A percentile compares a stretch with the other conserved stretches of the same genome.
Conservation (phyloP, 1,140 invertebrate genomes). For the Orussus abietinus region DNA sequence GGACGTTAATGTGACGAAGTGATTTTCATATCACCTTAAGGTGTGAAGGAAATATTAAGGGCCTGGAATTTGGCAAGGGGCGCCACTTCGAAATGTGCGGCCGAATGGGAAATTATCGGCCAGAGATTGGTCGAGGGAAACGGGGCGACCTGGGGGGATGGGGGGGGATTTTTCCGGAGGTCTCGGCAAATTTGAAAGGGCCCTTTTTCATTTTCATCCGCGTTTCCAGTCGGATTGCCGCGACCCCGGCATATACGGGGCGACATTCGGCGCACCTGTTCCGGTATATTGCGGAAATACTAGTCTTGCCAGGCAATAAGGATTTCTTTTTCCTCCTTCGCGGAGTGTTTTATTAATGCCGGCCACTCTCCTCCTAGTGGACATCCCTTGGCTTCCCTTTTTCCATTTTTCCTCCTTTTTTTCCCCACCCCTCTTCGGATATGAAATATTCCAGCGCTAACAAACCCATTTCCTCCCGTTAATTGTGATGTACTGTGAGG, state of each 20-base stretch:
- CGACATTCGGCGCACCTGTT: conserved; percentile 51
- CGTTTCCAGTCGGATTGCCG: background rate
- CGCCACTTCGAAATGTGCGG: no score
- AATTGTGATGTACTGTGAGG: background rate
- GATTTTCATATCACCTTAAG: no score
- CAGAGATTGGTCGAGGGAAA: no score
- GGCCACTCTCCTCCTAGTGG: conserved; percentile 13
- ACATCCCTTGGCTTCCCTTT: conserved; percentile 7
- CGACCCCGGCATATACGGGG: conserved; percentile 8
- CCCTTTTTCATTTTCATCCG: background rate
- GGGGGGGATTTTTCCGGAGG: no score
- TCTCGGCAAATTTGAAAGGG: background rate
- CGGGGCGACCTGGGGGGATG: no score
- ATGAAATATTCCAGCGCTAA: background rate
- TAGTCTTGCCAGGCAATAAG: conserved; percentile 49
- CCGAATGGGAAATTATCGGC: no score
- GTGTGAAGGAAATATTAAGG: no score
- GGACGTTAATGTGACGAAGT: no score
- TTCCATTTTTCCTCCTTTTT: conserved; percentile 5
- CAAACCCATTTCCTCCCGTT: background rate
- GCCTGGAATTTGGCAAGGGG: no score
- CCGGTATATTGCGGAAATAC: conserved; percentile 52
- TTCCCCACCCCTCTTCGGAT: background rate
- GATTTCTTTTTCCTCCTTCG: conserved; percentile 38
- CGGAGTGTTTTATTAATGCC: conserved; percentile 48